Base-by-base conservation (phyloP, 2,888 invertebrate genomes). In the Rugalucina vietnamica region DNA sequence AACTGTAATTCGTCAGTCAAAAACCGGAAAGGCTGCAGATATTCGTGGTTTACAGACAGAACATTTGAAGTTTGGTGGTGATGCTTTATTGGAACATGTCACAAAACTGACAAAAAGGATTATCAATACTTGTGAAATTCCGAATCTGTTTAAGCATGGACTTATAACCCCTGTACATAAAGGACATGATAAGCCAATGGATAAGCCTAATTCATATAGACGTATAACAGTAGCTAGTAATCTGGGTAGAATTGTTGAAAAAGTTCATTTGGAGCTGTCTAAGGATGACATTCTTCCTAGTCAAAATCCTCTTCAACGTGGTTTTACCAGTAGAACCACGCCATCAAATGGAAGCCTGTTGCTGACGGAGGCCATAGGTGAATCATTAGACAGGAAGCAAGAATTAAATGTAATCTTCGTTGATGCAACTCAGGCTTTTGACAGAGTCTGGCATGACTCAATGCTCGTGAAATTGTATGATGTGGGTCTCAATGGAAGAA, bases 261-360 rank as follows among this genome's bases (percentile, higher is more conserved):
- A 60, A 60, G 21, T 60, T 5, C 60, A 60, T 29, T 29, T 60
- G 60, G 29, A 60, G 18, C 18, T 60, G 60, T 60, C 60, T 29
- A 60, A 29, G 18, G 60, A 60, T 4, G 60, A 29, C 60, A 60
- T 60, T 29, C 60, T 60, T 21, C 60, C 60, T 5, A 60, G 29
- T 18, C 60, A 60, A 60, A 60, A 60, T 60, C 60, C 60, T 29
- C 29, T 29, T 10, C 54, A 60, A 60, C 60, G 60, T 24, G 60
- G 60, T 29, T 60, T 60, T 60, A 60, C 60, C 60, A 60, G 60
- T 29, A 60, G 29, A 8, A 60, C 60, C 5, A 29, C 60, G 8
- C 60, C 60, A 60, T 60, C 60, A 24, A 60, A 60, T 60, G 60
- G 60, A 10, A 60, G 60, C 29, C 18, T 60, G 60, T 60, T 60